These are phyloP conservation scores for Actenoides hombroni DNA, from an alignment of 2,113 vertebrate species.

Conservation along the genomic window DNA sequence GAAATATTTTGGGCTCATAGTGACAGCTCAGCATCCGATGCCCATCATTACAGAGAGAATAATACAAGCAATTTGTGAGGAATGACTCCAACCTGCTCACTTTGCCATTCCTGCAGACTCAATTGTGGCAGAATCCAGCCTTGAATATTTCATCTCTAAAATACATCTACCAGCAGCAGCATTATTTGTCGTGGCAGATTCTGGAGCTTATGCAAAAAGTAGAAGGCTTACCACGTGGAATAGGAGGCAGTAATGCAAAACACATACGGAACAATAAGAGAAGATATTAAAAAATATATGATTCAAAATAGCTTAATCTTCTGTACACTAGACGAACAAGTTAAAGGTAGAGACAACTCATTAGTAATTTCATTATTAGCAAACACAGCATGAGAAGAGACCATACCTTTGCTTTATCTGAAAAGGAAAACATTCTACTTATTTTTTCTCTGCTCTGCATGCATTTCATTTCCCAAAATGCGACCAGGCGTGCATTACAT, in stretches of 20 bases:
- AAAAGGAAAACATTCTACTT: slow-evolving; percentile 74
- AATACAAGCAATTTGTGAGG: neutral
- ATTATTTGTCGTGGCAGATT: slow-evolving; percentile 3
- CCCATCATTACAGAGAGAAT: neutral
- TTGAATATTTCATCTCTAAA: slow-evolving; percentile 3
- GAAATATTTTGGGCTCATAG: neutral
- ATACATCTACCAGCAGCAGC: neutral
- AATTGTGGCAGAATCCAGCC: neutral
- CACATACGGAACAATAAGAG: slow-evolving; percentile 1
- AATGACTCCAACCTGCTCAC: neutral
- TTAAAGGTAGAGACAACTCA: neutral
- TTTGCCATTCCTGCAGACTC: neutral
- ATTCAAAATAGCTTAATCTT: neutral
- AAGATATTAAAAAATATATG: neutral
- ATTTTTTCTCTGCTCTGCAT: slow-evolving; percentile 71
- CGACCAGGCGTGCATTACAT: slow-evolving; percentile 75
- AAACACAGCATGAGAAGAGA: slow-evolving; percentile 55
- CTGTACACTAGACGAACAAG: neutral
- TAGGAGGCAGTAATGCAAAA: slow-evolving; percentile 57
- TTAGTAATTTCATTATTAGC: slow-evolving; percentile 11
- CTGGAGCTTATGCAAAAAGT: slow-evolving; percentile 19
- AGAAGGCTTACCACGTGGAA: slow-evolving; percentile 57
- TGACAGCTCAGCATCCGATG: neutral
- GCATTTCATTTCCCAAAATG: slow-evolving; percentile 75
- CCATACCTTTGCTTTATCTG: slow-evolving; percentile 77